Evolutionary conservation across 2,888 invertebrate genomes (phyloP).

Genomic region (Schizaphis graminum): DNA sequence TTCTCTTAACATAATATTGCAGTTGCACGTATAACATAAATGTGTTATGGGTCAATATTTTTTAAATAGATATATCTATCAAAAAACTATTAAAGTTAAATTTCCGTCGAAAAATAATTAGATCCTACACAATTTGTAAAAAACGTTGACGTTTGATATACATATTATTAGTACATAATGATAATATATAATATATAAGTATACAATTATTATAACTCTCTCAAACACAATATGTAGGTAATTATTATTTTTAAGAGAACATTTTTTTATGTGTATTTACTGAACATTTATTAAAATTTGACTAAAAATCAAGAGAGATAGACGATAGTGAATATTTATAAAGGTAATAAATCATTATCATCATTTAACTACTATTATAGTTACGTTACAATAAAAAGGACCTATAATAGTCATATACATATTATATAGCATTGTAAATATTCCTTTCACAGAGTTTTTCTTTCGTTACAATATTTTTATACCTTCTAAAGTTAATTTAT

Average conservation of each 20-base stretch:
- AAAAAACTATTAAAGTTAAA: not conserved
- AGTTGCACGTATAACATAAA: not conserved
- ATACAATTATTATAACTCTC: not conserved
- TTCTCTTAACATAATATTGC: not conserved
- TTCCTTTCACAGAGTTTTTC: not conserved
- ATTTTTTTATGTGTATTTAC: not conserved
- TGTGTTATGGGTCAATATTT: not conserved
- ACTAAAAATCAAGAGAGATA: not conserved
- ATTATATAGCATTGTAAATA: not conserved
- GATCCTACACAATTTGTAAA: not conserved
- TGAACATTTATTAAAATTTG: not conserved
- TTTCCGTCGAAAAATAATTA: not conserved
- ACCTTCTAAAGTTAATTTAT: not conserved
- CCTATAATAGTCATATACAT: too few species aligned
- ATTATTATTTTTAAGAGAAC: not conserved
- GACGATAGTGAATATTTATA: not conserved
- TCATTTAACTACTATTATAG: too few species aligned
- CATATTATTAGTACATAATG: not conserved
- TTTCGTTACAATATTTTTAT: not conserved
- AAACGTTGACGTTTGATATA: not conserved
- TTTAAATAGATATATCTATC: not conserved
- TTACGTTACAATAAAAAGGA: not conserved
- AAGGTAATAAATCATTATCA: too few species aligned
- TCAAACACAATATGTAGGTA: not conserved
- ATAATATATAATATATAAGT: not conserved